Conservation (phyloP, 2,113 vertebrate genomes). For the Otis tarda region DNA sequence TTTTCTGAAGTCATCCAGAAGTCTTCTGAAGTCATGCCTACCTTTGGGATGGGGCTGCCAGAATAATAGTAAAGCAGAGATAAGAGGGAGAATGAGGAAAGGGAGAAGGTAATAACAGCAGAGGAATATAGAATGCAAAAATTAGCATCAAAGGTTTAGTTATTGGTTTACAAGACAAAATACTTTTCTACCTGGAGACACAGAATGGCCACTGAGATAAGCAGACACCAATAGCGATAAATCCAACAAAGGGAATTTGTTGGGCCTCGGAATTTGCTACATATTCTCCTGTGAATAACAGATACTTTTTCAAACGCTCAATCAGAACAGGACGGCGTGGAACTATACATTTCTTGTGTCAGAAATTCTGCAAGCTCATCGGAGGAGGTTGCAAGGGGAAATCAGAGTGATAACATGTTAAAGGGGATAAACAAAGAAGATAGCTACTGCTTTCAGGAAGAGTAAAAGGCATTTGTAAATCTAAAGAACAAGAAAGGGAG, state of each 20-base stretch:
- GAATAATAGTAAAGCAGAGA: not conserved
- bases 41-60: not conserved
- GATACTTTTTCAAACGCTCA: not conserved
- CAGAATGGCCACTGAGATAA: not conserved
- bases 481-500: not conserved
- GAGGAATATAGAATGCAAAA: not conserved
- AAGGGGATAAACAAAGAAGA: not conserved
- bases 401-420: not conserved
- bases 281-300: not conserved
- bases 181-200: not conserved
- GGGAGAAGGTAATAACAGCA: not conserved
- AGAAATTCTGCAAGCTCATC: not conserved
- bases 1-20: not conserved
- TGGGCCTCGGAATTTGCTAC: not conserved
- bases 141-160: not conserved
- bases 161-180: not conserved
- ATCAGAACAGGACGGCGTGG: not conserved
- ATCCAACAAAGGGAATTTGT: not conserved
- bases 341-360: not conserved
- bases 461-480: not conserved
- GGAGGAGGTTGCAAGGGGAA: not conserved
- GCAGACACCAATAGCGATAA: not conserved
- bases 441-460: not conserved
- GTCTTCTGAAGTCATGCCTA: not conserved
- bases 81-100: not conserved